A percentile compares a stretch with the other conserved stretches of the same genome.
These are phyloP conservation scores for Drosophila ficusphila DNA, from an alignment of 1,140 invertebrate species.

Conservation along the genomic window DNA sequence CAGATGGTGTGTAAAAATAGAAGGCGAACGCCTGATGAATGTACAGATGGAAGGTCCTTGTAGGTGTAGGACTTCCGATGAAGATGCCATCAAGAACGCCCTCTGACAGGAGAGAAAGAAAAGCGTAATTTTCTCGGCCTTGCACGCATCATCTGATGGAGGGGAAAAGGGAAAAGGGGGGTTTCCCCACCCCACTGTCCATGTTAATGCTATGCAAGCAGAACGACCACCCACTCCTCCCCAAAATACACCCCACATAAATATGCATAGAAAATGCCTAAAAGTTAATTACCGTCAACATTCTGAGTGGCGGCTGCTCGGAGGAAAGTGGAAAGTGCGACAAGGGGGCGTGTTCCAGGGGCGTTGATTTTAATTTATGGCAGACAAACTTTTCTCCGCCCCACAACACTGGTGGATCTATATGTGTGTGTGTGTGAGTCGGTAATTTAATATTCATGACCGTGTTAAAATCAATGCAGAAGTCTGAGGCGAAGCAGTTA, in stretches of 20 bases:
- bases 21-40: constrained; percentile 11
- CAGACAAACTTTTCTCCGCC: constrained; percentile 68
- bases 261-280: constrained; percentile 81
- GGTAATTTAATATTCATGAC: constrained; percentile 83
- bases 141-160: constrained; percentile 63
- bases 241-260: constrained; percentile 57
- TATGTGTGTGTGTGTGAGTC: constrained; percentile 39
- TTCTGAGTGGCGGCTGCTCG: constrained; percentile 69
- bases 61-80: constrained; percentile 17
- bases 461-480: constrained; percentile 77
- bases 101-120: constrained; percentile 22
- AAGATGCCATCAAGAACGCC: constrained; percentile 15
- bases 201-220: constrained; percentile 73
- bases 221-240: constrained; percentile 16
- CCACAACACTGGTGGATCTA: constrained; percentile 4
- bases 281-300: constrained; percentile 82
- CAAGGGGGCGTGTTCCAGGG: constrained; percentile 54
- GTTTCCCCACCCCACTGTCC: constrained; percentile 3
- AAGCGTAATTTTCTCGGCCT: constrained; percentile 41
- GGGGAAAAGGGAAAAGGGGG: neutral
- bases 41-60: constrained; percentile 8
- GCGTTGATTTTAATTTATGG: constrained; percentile 81
- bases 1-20: constrained; percentile 52
- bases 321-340: neutral
- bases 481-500: constrained; percentile 44